phyloP scores from a whole-genome alignment of 64 coral and sea anemone species.

The Actinia equina region DNA sequence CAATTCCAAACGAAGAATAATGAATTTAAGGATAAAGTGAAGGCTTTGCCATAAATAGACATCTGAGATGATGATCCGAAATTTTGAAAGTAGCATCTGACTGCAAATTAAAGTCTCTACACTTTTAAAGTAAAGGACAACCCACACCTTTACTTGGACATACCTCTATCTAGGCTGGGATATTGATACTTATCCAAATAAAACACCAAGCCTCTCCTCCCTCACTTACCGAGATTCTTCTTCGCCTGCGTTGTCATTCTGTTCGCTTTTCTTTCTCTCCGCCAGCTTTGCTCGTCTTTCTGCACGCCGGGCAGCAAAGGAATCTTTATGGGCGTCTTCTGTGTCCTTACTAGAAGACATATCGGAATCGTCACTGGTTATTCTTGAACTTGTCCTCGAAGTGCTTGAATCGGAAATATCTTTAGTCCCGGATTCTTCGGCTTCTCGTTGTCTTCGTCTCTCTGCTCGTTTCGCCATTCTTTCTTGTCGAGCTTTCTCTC shows the following conservation, averaged over 20 bases:
- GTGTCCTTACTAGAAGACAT: conserved; percentile 28
- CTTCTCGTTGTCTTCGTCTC: conserved; percentile 16
- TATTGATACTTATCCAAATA: too few relatives aligned
- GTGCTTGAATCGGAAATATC: background rate
- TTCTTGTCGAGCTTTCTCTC: conserved; percentile 22
- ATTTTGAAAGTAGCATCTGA: too few relatives aligned
- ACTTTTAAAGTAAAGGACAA: background rate
- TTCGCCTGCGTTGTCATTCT: background rate
- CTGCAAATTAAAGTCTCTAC: background rate
- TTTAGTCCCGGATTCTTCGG: conserved; percentile 5
- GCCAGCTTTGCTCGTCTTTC: conserved; percentile 28
- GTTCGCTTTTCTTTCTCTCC: conserved; percentile 4
- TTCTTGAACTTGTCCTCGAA: background rate
- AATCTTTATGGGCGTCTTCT: conserved; percentile 13
- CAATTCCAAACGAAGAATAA: too few relatives aligned
- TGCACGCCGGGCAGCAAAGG: conserved; percentile 24
- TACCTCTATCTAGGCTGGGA: background rate
- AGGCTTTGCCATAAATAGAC: too few relatives aligned
- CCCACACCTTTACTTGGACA: background rate
- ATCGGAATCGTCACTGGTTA: conserved; percentile 8
- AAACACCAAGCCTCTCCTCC: background rate
- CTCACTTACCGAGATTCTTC: conserved; percentile 34
- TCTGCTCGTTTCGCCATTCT: conserved; percentile 31
- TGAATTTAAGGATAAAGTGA: too few relatives aligned
- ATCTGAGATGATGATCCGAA: too few relatives aligned